Evolutionary conservation across 2,113 vertebrate genomes (phyloP), one percentile per base, ranked within the genome.

Genomic region (Chauna torquata): DNA sequence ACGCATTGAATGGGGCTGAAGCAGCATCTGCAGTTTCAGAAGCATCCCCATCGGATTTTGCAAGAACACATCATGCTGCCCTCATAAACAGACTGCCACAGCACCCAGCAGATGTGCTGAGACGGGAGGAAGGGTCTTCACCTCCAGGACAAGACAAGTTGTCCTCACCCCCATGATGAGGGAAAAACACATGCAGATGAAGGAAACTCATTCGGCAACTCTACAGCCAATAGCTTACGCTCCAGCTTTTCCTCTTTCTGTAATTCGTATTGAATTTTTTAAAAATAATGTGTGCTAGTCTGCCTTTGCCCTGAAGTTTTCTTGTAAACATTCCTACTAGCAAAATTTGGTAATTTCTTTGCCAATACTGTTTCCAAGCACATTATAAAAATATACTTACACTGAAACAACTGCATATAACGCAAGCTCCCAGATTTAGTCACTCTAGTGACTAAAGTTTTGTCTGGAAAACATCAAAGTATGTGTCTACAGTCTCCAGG

Each of bases 401-500:
- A 69, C 30, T 58, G 20, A 62, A 90, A 18, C 36, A 49, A 94
- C 36, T 38, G 57, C 91, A 85, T 58, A 62, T 40, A 95, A 78
- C 17, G 42, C n/a, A 76, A 62, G 45, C 55, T 95, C 89, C 50
- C 92, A 92, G 72, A 95, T 82, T 87, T 89, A 96, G 89, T 92
- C 89, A 97, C 61, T 89, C 38, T 68, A 93, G 32, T 88, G 79
- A 92, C 96, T 94, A 72, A 92, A 94, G 77, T 89, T 92, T 58
- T 62, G 88, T 90, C 96, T 97, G 92, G 88, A 93, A 92, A 80
- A 92, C 70, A 92, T 96, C 77, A 93, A 94, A 97, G 92, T 92
- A 68, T 42, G 58, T 77, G 65, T 74, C 83, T 89, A 6, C 82
- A 93, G 88, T 82, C 93, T 74, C 93, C 70, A 94, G 81, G 81